Conservation (phyloP, 1,140 invertebrate genomes). For the Diachasma alloeum region DNA sequence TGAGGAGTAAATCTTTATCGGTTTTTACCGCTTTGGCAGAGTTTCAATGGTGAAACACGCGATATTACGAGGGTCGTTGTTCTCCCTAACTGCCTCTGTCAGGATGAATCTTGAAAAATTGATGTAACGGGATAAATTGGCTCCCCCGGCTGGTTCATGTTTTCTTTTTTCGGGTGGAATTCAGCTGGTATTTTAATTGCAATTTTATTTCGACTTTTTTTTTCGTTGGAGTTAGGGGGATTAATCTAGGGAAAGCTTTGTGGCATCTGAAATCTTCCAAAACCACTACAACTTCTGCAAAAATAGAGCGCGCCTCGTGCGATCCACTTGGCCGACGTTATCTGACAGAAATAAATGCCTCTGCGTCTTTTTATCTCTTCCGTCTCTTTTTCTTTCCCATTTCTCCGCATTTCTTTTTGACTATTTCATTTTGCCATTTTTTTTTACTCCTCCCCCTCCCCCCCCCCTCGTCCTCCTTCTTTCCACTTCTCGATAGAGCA, state of each 20-base stretch:
- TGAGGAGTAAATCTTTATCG: conserved; percentile 33
- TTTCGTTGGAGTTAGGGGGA: conserved; percentile 11
- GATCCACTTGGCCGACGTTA: conserved; percentile 36
- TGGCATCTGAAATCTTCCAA: conserved; percentile 28
- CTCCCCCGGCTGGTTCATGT: not conserved
- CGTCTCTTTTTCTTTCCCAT: conserved; percentile 10
- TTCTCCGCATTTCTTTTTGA: not conserved
- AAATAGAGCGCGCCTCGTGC: conserved; percentile 35
- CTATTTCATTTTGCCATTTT: conserved; percentile 22
- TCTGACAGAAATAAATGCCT: conserved; percentile 46
- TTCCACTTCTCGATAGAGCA: conserved; percentile 3
- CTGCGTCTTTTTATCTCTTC: conserved; percentile 7
- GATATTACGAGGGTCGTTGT: conserved; percentile 46
- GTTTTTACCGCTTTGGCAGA: conserved; percentile 37
- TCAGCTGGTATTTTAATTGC: not conserved
- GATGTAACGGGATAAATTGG: not conserved
- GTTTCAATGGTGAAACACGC: conserved; percentile 46
- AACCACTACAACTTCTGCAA: conserved; percentile 37
- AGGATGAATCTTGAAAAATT: not conserved
- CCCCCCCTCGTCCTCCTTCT: not conserved
- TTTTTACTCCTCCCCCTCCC: not conserved
- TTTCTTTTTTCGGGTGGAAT: not conserved
- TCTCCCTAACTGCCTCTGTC: conserved; percentile 17
- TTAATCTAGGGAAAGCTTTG: not conserved
- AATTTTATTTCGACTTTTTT: not conserved